These are phyloP conservation scores for Microplitis demolitor DNA, from an alignment of 1,140 invertebrate species.

Conservation along the genomic window DNA sequence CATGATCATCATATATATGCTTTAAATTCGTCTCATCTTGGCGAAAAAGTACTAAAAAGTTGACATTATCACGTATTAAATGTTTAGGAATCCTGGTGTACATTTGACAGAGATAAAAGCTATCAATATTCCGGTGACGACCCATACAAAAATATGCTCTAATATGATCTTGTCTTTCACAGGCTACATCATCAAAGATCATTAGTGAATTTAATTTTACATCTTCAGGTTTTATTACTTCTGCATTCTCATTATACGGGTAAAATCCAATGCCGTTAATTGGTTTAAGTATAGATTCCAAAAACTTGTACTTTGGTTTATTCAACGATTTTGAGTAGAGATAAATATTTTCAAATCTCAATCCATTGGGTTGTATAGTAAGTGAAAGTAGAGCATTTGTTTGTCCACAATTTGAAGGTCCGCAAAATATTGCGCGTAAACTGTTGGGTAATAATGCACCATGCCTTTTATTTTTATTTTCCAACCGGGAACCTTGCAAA, in stretches of 20 bases:
- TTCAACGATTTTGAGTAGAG: slow-evolving; percentile 15
- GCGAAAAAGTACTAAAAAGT: slow-evolving; percentile 1
- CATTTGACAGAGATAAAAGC: slow-evolving; percentile 10
- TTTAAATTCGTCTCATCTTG: slow-evolving; percentile 18
- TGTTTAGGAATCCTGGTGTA: slow-evolving; percentile 5
- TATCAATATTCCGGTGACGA: background rate
- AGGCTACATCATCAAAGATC: slow-evolving; percentile 18
- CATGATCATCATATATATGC: background rate
- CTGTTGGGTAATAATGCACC: no score
- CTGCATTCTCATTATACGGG: slow-evolving; percentile 7
- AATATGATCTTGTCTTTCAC: slow-evolving; percentile 1
- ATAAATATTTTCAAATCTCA: slow-evolving; percentile 17
- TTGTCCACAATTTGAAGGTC: background rate
- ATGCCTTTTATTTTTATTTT: no score
- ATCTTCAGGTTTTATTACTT: slow-evolving; percentile 5
- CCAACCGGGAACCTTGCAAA: no score
- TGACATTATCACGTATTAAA: background rate
- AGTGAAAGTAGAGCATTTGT: slow-evolving; percentile 10
- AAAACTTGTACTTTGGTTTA: slow-evolving; percentile 9
- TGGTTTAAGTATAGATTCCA: background rate
- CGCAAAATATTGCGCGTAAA: no score
- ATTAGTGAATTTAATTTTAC: slow-evolving; percentile 5
- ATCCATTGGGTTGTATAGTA: slow-evolving; percentile 3
- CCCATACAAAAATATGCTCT: slow-evolving; percentile 8
- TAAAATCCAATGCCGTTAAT: slow-evolving; percentile 11